These are phyloP conservation scores for Chloroceryle amazona DNA, from an alignment of 2,797 vertebrate genomes.

Conservation along the genomic window DNA sequence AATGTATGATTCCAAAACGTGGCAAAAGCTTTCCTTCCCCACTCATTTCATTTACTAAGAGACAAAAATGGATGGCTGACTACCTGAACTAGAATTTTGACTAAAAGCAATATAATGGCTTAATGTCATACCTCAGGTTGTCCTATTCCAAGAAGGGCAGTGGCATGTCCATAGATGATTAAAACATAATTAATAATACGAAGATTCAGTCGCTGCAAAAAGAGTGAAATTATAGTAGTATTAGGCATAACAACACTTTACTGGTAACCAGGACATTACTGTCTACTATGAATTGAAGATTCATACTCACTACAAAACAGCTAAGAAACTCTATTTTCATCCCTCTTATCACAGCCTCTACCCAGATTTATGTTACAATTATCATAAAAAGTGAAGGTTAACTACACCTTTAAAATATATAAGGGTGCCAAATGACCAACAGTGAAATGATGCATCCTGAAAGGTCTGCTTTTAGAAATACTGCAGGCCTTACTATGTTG, in stretches of 20 bases:
- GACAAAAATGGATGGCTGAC: neutral
- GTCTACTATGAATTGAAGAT: neutral
- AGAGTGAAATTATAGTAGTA: neutral
- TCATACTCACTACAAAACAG: neutral
- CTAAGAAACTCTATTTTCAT: neutral
- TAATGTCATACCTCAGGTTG: constrained; percentile 86
- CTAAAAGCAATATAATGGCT: neutral
- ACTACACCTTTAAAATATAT: neutral
- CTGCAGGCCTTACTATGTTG: neutral
- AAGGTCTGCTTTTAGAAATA: neutral
- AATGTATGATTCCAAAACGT: neutral
- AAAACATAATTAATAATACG: constrained; percentile 86
- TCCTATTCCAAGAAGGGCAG: constrained; percentile 89
- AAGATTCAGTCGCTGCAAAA: constrained; percentile 83
- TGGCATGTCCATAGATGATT: constrained; percentile 88
- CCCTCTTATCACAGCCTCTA: neutral
- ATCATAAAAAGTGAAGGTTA: neutral
- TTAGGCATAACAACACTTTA: neutral
- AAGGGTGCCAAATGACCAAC: too few relatives aligned
- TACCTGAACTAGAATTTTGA: neutral
- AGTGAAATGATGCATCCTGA: neutral
- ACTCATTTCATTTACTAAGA: neutral
- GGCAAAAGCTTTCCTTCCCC: neutral
- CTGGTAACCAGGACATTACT: neutral
- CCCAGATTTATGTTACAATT: neutral